These are phyloP conservation scores for Phasia obesa DNA, from an alignment of 2,888 invertebrate genomes.

Conservation along the genomic window DNA sequence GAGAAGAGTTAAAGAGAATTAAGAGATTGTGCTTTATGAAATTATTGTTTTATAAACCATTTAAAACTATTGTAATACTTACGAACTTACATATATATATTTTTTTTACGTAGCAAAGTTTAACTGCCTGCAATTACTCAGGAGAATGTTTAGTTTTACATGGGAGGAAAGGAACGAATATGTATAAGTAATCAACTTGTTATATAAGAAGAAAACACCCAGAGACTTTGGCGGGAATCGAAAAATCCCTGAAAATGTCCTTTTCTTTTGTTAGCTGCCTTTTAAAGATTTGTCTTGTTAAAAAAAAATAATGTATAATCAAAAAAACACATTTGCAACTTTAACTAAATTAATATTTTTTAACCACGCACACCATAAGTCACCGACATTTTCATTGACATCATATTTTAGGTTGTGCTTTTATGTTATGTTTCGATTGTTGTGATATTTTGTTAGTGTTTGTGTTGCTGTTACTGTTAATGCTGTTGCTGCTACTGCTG, in stretches of 20 bases:
- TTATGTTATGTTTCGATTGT: constrained; percentile 12
- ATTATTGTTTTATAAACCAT: not conserved
- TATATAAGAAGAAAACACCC: not conserved
- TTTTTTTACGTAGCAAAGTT: no score
- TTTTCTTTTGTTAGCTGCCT: no score
- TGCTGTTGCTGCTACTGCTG: constrained; percentile 17
- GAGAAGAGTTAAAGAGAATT: not conserved
- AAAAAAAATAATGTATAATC: no score
- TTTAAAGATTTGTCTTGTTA: no score
- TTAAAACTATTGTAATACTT: not conserved
- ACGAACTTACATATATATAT: no score
- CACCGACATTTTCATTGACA: constrained; percentile 69
- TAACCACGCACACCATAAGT: constrained; percentile 57
- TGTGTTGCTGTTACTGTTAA: constrained; percentile 27
- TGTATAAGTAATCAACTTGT: not conserved
- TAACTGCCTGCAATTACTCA: not conserved
- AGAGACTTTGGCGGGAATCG: no score
- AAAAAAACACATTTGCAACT: constrained; percentile 12
- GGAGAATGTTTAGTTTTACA: not conserved
- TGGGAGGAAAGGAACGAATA: no score
- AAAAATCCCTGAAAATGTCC: no score
- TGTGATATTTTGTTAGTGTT: constrained; percentile 20
- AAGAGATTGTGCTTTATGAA: not conserved
- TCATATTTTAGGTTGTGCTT: constrained; percentile 48
- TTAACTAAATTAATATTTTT: constrained; percentile 57